These are phyloP conservation scores for Torymus auratus DNA, from an alignment of 2,888 invertebrate genomes.

Conservation along the genomic window DNA sequence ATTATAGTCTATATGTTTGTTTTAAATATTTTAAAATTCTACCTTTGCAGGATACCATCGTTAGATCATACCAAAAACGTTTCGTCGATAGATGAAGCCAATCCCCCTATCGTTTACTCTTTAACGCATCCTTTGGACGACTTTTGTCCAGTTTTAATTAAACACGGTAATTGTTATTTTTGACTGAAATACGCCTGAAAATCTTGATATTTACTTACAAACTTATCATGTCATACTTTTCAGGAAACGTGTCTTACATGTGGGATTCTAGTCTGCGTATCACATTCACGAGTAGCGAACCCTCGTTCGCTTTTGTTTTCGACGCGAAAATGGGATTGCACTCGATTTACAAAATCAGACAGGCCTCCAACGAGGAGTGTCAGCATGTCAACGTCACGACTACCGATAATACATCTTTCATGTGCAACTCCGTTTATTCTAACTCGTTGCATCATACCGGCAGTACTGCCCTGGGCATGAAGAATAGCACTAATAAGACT, in stretches of 20 bases:
- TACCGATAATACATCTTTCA: constrained; percentile 71
- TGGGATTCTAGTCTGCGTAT: constrained; percentile 81
- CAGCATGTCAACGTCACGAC: constrained; percentile 79
- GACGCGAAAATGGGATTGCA: constrained; percentile 88
- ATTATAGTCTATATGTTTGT: neutral
- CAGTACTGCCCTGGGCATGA: constrained; percentile 59
- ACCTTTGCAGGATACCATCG: constrained; percentile 62
- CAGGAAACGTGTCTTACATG: constrained; percentile 75
- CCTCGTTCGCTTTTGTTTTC: constrained; percentile 89
- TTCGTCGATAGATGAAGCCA: constrained; percentile 64
- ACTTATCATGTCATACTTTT: constrained; percentile 8
- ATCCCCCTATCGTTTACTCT: constrained; percentile 89
- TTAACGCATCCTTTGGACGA: constrained; percentile 94
- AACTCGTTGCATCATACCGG: constrained; percentile 14
- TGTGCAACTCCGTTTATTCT: constrained; percentile 33
- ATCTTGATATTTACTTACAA: neutral
- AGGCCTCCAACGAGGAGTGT: constrained; percentile 86
- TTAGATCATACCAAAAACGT: constrained; percentile 65
- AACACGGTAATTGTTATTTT: constrained; percentile 78
- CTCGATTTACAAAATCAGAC: constrained; percentile 88
- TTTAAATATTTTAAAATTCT: neutral
- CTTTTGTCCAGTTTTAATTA: constrained; percentile 88
- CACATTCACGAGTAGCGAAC: constrained; percentile 86
- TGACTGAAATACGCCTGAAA: neutral
- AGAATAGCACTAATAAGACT: constrained; percentile 67